Evolutionary conservation across 2,113 vertebrate species (phyloP), one percentile per base, ranked within the genome.

Genomic region (Prolemur simus): DNA sequence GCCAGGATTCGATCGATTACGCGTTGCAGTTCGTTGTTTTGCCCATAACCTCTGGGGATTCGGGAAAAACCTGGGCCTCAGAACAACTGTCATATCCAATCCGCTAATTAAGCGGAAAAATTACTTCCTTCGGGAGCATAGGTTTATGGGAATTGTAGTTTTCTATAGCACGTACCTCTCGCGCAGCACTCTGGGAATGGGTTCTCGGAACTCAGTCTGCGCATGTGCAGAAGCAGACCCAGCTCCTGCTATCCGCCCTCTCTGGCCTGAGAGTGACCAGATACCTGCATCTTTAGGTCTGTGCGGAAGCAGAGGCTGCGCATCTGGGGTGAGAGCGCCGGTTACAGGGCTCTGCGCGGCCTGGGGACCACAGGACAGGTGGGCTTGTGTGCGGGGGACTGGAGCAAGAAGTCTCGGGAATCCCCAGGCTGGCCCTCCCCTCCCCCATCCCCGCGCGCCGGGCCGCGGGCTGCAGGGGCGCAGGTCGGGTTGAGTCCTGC

Each of bases 261-360:
- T 13, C 2, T 0, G 17, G 4, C 4, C 12, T 5, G 27, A 77
- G 5, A 21, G 6, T 0, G 18, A 25, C 4, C 2, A 9, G 8
- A 0, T 4, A 4, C 20, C 6, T 0, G 15, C 1, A 0, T 32
- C 18, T 20, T 13, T 0, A 1, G 8, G 18, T 81, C 1, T 8
- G 10, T 25, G 63, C 0, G 5, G 37, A 18, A 39, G 34, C n/a
- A 0, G 29, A 52, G 42, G 29, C 15, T 25, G 42, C 9, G 2
- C 11, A 2, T 2, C 42, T 10, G 4, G 8, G 12, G 63, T 81
- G 81, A 81, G 64, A 17, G 34, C 32, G 0, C 63, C 2, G 39
- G 91, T 10, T 15, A 37, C 60, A 1, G 47, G 29, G n/a, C 20
- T 76, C 23, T 5, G 15, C 15, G 49, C 25, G 21, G 49, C 37